Evolutionary conservation across 2,888 invertebrate genomes (phyloP).

Genomic region (Theodoxus fluviatilis): DNA sequence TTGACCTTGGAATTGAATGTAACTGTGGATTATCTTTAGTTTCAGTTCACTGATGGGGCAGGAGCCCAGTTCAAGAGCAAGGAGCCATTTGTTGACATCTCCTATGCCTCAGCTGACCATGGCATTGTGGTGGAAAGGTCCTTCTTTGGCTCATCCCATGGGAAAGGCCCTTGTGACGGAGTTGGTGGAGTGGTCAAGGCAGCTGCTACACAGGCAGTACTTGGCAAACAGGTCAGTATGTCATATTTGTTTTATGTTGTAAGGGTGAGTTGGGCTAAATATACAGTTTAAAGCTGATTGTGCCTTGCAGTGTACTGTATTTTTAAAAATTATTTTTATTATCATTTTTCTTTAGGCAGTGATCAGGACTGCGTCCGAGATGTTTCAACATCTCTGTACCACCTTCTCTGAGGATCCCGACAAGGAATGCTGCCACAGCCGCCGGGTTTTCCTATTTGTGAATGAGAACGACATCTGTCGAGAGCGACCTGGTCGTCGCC

Average conservation of each 20-base stretch:
- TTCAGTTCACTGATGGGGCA: neutral
- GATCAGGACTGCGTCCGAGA: neutral
- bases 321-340: neutral
- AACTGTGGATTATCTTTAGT: neutral
- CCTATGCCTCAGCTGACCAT: neutral
- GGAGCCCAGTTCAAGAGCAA: neutral
- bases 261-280: neutral
- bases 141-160: conserved; percentile 5
- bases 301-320: neutral
- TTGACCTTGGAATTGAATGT: too few relatives aligned
- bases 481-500: too few relatives aligned
- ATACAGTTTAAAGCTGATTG: neutral
- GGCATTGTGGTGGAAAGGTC: neutral
- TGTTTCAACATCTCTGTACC: neutral
- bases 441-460: neutral
- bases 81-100: neutral
- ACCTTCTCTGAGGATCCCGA: neutral
- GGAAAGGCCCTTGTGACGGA: conserved; percentile 4
- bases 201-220: neutral
- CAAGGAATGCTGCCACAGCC: neutral
- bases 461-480: too few relatives aligned
- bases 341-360: neutral
- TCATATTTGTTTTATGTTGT: neutral
- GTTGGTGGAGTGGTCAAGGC: neutral
- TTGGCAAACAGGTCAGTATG: neutral